Base-by-base conservation (phyloP, 2,888 invertebrate genomes). In the Noctua janthe region DNA sequence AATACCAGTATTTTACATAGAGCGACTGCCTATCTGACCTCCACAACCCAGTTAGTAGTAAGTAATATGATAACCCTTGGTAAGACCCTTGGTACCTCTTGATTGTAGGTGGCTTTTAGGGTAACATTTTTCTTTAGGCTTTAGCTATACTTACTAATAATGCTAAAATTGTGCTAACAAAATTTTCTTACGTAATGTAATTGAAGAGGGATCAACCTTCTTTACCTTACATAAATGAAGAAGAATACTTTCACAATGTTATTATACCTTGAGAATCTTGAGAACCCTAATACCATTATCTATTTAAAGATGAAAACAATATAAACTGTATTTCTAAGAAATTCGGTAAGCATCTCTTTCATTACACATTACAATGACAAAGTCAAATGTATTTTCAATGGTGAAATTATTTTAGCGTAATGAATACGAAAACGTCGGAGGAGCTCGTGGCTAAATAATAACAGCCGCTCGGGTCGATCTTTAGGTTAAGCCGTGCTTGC, bases 211-310 rank as follows among this genome's bases (percentile, higher is more conserved):
- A 47, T 23, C 10, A 59, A 71, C 71, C 56, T 54, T 66, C 43
- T 81, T 67, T 47, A 74, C 49, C 54, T 69, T 3, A 67, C n/a
- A 43, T 67, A 67, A 67, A 67, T 13, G 47, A 69, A 51, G 43
- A 54, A 43, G 70, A 29, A 17, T 39, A n/a, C 47, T 74, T 62
- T 51, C 6, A 47, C 15, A 74, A 56, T 39, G 23, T 47, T 51
- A 54, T 79, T 78, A 51, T 71, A 62, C n/a, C 5, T 69, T 51
- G 20, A 74, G 17, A 8, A 17, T 49, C 66, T 66, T 13, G 15
- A n/a, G 8, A 23, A 73, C 51, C 15, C 1, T 76, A 59, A 76
- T 71, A 15, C 56, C n/a, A 35, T 76, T 76, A 76, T 81, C 71
- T 71, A 11, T 71, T 70, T 47, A 49, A 29, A 72, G 69, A 75